These are phyloP conservation scores for Himantopus leucocephalus DNA, from an alignment of 2,113 vertebrate genomes.

Conservation along the genomic window DNA sequence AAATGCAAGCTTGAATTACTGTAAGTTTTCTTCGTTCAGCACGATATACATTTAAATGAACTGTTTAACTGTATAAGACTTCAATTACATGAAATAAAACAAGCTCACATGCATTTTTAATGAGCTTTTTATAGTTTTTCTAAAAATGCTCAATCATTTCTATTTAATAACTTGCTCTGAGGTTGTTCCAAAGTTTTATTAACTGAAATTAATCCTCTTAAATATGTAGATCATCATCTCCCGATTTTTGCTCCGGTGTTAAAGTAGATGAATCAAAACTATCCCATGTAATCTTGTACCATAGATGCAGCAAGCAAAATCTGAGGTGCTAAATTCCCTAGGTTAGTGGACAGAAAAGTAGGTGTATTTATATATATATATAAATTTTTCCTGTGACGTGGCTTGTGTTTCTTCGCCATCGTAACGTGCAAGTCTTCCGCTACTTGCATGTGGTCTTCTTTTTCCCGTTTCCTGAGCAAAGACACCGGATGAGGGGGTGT, in stretches of 20 bases:
- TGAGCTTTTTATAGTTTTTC: neutral
- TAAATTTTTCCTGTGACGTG: neutral
- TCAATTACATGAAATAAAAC: neutral
- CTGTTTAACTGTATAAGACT: neutral
- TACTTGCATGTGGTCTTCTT: neutral
- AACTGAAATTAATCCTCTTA: neutral
- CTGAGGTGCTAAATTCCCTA: neutral
- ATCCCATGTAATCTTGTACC: neutral
- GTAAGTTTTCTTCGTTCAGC: neutral
- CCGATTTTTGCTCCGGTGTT: neutral
- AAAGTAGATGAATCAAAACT: neutral
- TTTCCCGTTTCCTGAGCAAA: neutral
- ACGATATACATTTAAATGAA: neutral
- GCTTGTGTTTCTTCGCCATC: neutral
- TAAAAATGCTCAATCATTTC: neutral
- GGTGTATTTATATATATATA: neutral
- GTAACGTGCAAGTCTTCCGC: neutral
- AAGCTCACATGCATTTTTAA: neutral
- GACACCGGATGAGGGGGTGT: rapidly evolving
- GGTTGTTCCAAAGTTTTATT: neutral
- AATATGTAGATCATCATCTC: neutral
- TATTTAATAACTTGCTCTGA: neutral
- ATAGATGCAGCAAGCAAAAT: neutral
- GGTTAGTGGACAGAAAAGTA: neutral
- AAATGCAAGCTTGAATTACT: neutral